Base-by-base conservation (phyloP, 2,113 vertebrate species). In the Alosa alosa region DNA sequence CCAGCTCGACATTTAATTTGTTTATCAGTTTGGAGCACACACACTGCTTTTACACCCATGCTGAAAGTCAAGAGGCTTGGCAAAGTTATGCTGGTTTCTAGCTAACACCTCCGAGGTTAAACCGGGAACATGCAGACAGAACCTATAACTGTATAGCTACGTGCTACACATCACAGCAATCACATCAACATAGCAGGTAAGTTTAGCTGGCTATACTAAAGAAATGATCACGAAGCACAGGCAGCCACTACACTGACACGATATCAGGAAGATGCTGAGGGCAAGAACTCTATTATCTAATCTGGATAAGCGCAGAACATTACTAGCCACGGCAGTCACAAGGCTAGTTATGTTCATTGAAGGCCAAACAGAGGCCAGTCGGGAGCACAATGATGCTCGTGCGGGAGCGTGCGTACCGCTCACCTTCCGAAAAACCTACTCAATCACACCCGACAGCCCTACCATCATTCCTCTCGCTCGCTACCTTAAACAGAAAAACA, bases 261-360 rank as follows among this genome's bases (percentile, higher is more conserved):
- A 72, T 72, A 72, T 36, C 64, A 15, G 64, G 64, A 25, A 11
- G 64, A 72, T 72, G 31, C 64, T 25, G 31, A 72, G 31, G 64
- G 64, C 13, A 72, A 10, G 7, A 72, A 31, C 64, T 64, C 60
- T 31, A 72, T 72, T 25, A 72, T 72, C 64, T 72, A 72, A 72
- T 72, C 64, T 72, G 64, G 64, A 72, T 72, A 72, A 72, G 64
- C 64, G 64, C 64, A 72, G 64, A 72, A 72, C 64, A 72, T 72
- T 72, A 72, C 64, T 72, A 72, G 64, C 64, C 64, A 72, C 64
- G 8, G 6, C 64, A 72, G 64, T 72, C 64, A 72, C 64, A 72
- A 36, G 64, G 64, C 64, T 72, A 72, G 64, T 72, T 72, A 72
- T 31, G 25, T 36, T 31, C 64, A 72, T 31, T 72, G 64, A 72